Conservation (phyloP, 2,888 invertebrate species). For the Hypomecis atomaria region DNA sequence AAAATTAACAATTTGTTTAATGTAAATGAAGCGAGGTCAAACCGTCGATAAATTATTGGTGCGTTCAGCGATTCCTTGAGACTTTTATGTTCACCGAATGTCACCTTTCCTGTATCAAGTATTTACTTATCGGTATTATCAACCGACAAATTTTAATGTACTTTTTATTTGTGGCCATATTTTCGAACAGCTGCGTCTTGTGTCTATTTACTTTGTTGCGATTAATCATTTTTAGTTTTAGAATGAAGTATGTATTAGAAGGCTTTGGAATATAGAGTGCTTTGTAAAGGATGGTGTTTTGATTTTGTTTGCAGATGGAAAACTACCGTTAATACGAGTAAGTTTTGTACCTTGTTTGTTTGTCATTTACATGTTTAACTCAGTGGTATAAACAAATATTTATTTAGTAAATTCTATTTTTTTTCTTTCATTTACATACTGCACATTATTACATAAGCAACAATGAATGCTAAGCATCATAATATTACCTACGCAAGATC, state of each 20-base stretch:
- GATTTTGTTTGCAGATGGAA: too few relatives aligned
- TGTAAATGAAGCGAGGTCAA: slow-evolving; percentile 81
- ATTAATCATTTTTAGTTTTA: slow-evolving; percentile 3
- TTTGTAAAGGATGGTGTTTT: too few relatives aligned
- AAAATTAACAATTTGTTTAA: slow-evolving; percentile 85
- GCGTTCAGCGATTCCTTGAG: slow-evolving; percentile 72
- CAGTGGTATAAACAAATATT: too few relatives aligned
- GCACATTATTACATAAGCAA: too few relatives aligned
- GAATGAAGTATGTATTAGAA: neutral
- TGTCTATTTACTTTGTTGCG: slow-evolving; percentile 5
- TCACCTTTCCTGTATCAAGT: slow-evolving; percentile 75
- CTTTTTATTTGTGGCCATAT: slow-evolving; percentile 56
- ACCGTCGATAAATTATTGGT: slow-evolving; percentile 78
- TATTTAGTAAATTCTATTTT: too few relatives aligned
- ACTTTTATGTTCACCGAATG: slow-evolving; percentile 79
- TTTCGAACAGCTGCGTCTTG: slow-evolving; percentile 61
- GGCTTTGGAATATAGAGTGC: neutral
- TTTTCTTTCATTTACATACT: too few relatives aligned
- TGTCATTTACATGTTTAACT: too few relatives aligned
- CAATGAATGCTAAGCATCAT: too few relatives aligned
- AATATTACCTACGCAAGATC: too few relatives aligned
- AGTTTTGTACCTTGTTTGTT: too few relatives aligned
- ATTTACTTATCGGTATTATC: slow-evolving; percentile 75
- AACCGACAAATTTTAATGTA: slow-evolving; percentile 64
- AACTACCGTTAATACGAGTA: too few relatives aligned